Evolutionary conservation across 2,113 vertebrate genomes (phyloP).

Genomic region (Hypocryptadius cinnamomeus): DNA sequence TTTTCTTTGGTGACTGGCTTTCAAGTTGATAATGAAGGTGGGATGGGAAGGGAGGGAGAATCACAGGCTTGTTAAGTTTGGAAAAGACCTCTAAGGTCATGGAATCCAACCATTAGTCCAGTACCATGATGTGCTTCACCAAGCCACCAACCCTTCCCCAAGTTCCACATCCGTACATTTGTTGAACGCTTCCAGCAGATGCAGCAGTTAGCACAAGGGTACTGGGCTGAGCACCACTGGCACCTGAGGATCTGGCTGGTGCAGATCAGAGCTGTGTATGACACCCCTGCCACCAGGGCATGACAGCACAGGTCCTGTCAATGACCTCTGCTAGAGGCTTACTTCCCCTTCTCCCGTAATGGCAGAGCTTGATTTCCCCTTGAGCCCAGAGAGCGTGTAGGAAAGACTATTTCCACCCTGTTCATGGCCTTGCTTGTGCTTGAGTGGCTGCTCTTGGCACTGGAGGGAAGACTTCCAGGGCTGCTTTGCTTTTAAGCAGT

Average conservation of each 20-base stretch:
- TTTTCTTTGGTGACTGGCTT: not conserved
- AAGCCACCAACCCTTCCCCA: not conserved
- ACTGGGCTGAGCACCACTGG: not conserved
- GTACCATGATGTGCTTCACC: no score
- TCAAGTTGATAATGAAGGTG: not conserved
- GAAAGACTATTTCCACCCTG: not conserved
- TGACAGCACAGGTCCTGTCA: not conserved
- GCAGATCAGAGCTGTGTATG: not conserved
- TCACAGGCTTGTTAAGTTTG: fast-evolving
- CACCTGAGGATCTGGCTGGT: not conserved
- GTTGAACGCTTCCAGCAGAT: not conserved
- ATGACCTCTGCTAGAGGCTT: not conserved
- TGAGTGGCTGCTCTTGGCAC: fast-evolving
- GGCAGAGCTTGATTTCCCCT: not conserved
- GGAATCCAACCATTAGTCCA: not conserved
- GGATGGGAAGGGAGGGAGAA: not conserved
- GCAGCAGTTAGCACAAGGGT: not conserved
- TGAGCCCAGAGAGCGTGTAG: not conserved
- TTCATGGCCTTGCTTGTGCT: not conserved
- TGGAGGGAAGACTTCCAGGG: not conserved
- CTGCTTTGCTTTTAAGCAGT: not conserved
- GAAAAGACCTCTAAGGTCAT: not conserved
- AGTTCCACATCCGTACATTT: not conserved
- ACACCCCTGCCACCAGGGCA: not conserved
- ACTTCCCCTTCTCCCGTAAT: not conserved